Evolutionary conservation across 2,797 vertebrate genomes (phyloP).

Genomic region (Alca torda): DNA sequence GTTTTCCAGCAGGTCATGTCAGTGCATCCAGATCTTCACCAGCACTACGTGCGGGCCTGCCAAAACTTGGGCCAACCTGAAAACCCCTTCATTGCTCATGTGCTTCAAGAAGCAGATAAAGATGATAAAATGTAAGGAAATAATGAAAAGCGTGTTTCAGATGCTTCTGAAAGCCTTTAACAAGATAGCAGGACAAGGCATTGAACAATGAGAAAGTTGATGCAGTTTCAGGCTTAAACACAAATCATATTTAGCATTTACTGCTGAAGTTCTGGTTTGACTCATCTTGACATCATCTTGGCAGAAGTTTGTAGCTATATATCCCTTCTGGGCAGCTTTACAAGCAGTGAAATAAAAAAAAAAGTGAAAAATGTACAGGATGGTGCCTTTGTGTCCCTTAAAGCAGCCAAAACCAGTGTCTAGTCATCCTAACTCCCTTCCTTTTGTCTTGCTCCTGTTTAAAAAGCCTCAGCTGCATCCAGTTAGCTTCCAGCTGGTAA

Average conservation of each 20-base stretch:
- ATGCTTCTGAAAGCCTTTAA: constrained; percentile 10
- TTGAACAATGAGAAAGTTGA: not conserved
- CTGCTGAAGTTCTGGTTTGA: constrained; percentile 41
- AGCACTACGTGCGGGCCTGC: constrained; percentile 76
- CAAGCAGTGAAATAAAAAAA: constrained; percentile 19
- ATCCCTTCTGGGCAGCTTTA: constrained; percentile 45
- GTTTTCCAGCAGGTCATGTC: constrained; percentile 46
- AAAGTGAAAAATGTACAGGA: constrained; percentile 9
- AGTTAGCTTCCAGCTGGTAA: constrained; percentile 9
- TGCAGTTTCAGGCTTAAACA: not conserved
- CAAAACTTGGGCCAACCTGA: constrained; percentile 37
- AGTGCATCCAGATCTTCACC: constrained; percentile 19
- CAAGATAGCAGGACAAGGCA: constrained; percentile 32
- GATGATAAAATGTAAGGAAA: constrained; percentile 64
- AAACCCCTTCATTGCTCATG: constrained; percentile 73
- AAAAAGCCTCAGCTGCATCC: not conserved
- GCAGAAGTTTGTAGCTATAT: constrained; percentile 12
- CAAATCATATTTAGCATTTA: constrained; percentile 20
- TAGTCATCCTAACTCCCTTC: not conserved
- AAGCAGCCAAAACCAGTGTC: constrained; percentile 8
- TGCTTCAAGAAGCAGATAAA: constrained; percentile 65
- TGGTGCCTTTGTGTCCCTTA: constrained; percentile 41
- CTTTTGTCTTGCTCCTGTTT: not conserved
- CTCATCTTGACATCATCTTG: constrained; percentile 51
- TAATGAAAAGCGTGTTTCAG: not conserved